These are phyloP conservation scores for Anhinga anhinga DNA, from an alignment of 2,113 vertebrate genomes.

Conservation along the genomic window DNA sequence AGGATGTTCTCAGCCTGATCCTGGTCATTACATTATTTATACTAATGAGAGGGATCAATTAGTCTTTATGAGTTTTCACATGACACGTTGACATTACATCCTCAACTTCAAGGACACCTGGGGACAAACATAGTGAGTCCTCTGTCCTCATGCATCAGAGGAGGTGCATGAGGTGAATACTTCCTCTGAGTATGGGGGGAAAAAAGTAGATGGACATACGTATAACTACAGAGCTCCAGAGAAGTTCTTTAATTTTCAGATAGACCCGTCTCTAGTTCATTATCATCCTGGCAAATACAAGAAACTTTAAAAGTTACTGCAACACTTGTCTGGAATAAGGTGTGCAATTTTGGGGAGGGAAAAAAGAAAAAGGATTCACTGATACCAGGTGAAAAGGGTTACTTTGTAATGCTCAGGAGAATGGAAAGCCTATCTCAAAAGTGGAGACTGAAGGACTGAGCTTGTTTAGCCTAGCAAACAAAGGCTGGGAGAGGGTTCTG, in stretches of 20 bases:
- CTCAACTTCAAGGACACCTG: background rate
- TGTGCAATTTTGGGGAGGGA: background rate
- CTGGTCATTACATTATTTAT: background rate
- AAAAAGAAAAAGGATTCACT: background rate
- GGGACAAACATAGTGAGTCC: background rate
- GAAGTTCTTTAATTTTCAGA: background rate
- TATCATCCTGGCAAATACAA: background rate
- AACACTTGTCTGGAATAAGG: background rate
- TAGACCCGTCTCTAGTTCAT: background rate
- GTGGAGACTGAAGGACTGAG: background rate
- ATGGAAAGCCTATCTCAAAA: slow-evolving; percentile 6
- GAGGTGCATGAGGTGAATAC: background rate
- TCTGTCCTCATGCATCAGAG: background rate
- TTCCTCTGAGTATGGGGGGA: background rate
- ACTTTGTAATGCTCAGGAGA: background rate
- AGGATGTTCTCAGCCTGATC: background rate
- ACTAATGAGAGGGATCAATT: background rate
- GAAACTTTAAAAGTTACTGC: background rate
- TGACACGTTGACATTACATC: background rate
- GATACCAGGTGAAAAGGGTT: background rate
- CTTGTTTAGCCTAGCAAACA: slow-evolving; percentile 32
- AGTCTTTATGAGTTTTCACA: background rate
- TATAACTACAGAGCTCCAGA: background rate
- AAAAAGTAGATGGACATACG: background rate
- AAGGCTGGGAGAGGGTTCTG: background rate